Evolutionary conservation across 2,888 invertebrate species (phyloP).

Genomic region (Dyspetes luteomarginatus): DNA sequence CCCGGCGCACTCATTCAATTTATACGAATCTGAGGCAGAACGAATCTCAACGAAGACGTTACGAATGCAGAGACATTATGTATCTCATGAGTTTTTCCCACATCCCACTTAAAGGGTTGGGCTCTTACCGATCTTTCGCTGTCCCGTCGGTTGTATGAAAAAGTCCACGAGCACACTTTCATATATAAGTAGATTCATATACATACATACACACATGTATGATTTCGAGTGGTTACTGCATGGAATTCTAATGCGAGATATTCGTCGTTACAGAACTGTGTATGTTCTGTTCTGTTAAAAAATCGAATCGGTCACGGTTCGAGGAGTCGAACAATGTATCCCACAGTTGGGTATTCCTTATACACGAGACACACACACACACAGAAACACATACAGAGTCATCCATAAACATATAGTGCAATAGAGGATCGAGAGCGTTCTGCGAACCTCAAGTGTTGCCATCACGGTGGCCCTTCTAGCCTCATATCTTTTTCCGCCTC

Average conservation of each 20-base stretch:
- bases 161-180: too few relatives aligned
- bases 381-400: not conserved
- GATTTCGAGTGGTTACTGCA: conserved; percentile 57
- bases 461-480: conserved; percentile 22
- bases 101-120: conserved; percentile 58
- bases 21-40: conserved; percentile 61
- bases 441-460: conserved; percentile 48
- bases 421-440: conserved; percentile 43
- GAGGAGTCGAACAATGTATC: conserved; percentile 77
- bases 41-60: conserved; percentile 67
- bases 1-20: too few relatives aligned
- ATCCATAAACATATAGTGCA: not conserved
- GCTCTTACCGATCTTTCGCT: too few relatives aligned
- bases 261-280: conserved; percentile 48
- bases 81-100: conserved; percentile 57
- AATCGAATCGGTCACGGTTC: conserved; percentile 82
- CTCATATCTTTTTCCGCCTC: conserved; percentile 45
- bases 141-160: too few relatives aligned
- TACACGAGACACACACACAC: not conserved
- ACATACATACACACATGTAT: too few relatives aligned
- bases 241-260: conserved; percentile 64
- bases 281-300: conserved; percentile 78
- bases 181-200: too few relatives aligned
- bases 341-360: conserved; percentile 53
- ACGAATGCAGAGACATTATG: not conserved